A percentile compares a stretch with the other conserved stretches of the same genome.
These are phyloP conservation scores for Pristionchus arcanus DNA, from an alignment of 2,888 invertebrate genomes.

Conservation along the genomic window DNA sequence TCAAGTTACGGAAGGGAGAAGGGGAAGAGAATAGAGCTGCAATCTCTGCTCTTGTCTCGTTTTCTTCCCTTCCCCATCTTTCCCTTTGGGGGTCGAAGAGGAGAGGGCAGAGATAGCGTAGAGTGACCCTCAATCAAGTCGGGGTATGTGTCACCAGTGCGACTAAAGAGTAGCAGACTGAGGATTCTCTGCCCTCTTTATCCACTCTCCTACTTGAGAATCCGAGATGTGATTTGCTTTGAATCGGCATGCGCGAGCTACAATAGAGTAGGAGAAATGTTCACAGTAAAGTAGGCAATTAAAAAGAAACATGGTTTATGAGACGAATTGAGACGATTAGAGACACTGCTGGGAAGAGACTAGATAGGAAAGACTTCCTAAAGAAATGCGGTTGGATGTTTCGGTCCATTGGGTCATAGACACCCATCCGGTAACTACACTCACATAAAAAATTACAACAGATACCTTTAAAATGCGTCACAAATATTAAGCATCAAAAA, in stretches of 20 bases:
- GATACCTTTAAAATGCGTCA: not conserved
- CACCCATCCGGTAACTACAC: not conserved
- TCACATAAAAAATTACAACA: not conserved
- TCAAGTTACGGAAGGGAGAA: slow-evolving; percentile 30
- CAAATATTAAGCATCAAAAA: not conserved
- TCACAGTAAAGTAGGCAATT: not conserved
- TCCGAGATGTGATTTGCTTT: slow-evolving; percentile 43
- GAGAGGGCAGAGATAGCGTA: not conserved
- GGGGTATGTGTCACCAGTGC: slow-evolving; percentile 24
- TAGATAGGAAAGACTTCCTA: too few species aligned
- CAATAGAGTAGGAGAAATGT: not conserved
- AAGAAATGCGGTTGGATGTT: too few species aligned
- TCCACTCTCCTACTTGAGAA: slow-evolving; percentile 27
- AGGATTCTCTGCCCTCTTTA: not conserved
- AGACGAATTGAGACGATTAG: too few species aligned
- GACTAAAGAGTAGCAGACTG: slow-evolving; percentile 34
- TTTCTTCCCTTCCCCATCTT: not conserved
- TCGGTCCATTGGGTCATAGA: too few species aligned
- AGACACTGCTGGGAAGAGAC: too few species aligned
- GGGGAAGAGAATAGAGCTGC: not conserved
- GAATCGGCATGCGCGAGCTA: not conserved
- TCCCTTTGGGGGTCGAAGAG: slow-evolving; percentile 48
- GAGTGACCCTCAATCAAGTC: slow-evolving; percentile 51
- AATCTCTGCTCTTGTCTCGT: slow-evolving; percentile 1
- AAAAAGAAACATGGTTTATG: too few species aligned